Conservation (phyloP, 2,113 vertebrate species). For the Ardeotis arabs region DNA sequence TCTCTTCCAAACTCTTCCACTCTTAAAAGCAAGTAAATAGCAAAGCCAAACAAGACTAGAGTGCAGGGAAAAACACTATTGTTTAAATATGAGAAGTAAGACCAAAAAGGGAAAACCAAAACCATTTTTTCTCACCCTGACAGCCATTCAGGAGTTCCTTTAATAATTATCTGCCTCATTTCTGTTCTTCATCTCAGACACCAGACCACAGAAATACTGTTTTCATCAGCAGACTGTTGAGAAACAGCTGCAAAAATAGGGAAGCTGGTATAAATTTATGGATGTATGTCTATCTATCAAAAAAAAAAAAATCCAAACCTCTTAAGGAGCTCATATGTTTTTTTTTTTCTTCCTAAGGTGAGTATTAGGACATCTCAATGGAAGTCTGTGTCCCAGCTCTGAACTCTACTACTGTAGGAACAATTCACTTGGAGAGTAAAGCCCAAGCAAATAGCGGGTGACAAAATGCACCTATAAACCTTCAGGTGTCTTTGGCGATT, state of each 20-base stretch:
- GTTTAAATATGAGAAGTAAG: not conserved
- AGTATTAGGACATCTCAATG: not conserved
- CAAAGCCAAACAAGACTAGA: not conserved
- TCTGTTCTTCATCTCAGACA: not conserved
- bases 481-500: slow-evolving; percentile 1
- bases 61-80: not conserved
- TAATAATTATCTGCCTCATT: not conserved
- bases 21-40: not conserved
- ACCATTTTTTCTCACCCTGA: not conserved
- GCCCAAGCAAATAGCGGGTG: not conserved
- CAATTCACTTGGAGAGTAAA: not conserved
- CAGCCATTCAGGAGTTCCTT: not conserved
- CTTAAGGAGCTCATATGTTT: not conserved
- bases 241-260: slow-evolving; percentile 54
- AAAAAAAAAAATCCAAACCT: not conserved
- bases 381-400: not conserved
- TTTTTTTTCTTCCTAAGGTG: not conserved
- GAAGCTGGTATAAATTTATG: slow-evolving; percentile 12
- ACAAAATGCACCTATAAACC: slow-evolving; percentile 39
- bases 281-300: not conserved
- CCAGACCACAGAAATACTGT: slow-evolving; percentile 6
- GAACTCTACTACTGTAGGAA: not conserved
- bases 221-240: slow-evolving; percentile 41
- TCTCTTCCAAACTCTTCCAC: not conserved
- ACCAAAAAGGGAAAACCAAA: not conserved